phyloP scores from a whole-genome alignment of 2,797 vertebrate genomes.

The Stomatorhinus walkeri region DNA sequence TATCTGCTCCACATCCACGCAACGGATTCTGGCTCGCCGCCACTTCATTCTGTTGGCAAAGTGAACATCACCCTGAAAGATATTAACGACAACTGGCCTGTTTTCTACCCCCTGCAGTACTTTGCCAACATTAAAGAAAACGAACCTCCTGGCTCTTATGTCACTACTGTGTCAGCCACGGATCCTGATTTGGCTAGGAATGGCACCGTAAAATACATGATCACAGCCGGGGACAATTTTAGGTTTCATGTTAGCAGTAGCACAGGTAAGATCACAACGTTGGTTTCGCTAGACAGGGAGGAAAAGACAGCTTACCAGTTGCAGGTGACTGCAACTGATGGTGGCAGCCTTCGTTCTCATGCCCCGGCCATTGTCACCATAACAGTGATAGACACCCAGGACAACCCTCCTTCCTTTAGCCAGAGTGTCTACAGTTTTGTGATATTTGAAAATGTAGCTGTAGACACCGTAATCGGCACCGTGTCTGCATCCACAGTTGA shows the following conservation, averaged over 20 bases:
- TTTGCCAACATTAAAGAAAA: constrained; percentile 95
- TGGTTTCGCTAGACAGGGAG: constrained; percentile 83
- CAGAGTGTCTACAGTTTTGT: constrained; percentile 87
- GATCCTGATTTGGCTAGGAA: constrained; percentile 85
- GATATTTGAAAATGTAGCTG: constrained; percentile 90
- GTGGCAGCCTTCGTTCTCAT: constrained; percentile 75
- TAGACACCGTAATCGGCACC: constrained; percentile 74
- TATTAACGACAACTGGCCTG: constrained; percentile 88
- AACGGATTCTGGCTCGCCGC: constrained; percentile 75
- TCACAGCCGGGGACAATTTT: constrained; percentile 80
- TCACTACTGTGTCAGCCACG: constrained; percentile 78
- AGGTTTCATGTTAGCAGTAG: constrained; percentile 81
- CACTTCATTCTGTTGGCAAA: constrained; percentile 70
- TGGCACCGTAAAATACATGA: constrained; percentile 82
- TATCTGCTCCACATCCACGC: constrained; percentile 77
- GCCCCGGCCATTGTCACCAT: constrained; percentile 85
- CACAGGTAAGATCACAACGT: constrained; percentile 79
- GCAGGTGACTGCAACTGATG: constrained; percentile 81
- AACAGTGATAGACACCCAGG: constrained; percentile 90
- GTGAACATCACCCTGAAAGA: constrained; percentile 84
- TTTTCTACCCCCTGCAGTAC: constrained; percentile 93
- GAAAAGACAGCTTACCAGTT: constrained; percentile 89
- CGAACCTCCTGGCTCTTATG: constrained; percentile 80
- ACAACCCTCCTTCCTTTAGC: constrained; percentile 85
- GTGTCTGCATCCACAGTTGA: constrained; percentile 88